Conservation (phyloP, 2,888 invertebrate species). For the Hypena proboscidalis region DNA sequence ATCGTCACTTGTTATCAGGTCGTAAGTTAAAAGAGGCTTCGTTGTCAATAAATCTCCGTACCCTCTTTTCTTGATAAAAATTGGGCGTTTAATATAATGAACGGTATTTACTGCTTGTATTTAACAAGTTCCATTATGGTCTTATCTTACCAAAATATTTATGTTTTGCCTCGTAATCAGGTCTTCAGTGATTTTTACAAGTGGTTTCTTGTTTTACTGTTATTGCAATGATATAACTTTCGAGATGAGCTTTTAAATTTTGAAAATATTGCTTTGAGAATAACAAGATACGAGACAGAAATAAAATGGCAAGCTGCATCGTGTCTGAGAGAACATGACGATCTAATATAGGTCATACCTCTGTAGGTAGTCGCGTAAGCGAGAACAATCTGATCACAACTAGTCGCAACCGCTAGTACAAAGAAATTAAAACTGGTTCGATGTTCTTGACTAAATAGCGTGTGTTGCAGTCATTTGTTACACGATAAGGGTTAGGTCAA, state of each 20-base stretch:
- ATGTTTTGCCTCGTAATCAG: not conserved
- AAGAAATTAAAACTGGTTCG: slow-evolving; percentile 33
- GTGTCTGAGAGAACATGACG: slow-evolving; percentile 30
- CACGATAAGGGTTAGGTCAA: slow-evolving; percentile 30
- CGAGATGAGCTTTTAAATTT: not conserved
- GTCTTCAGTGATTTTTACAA: not conserved
- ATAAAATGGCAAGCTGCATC: slow-evolving; percentile 35
- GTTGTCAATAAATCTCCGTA: slow-evolving; percentile 25
- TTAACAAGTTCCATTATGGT: not conserved
- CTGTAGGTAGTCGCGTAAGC: slow-evolving; percentile 22
- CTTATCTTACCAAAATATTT: not conserved
- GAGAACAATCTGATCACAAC: slow-evolving; percentile 32
- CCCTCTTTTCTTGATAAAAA: slow-evolving; percentile 20
- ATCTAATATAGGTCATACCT: slow-evolving; percentile 36
- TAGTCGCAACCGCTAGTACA: slow-evolving; percentile 23
- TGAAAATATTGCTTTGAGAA: slow-evolving; percentile 5
- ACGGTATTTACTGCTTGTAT: no score
- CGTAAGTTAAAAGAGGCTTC: slow-evolving; percentile 32
- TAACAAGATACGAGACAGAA: slow-evolving; percentile 25
- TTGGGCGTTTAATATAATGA: no score
- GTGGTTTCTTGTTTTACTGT: not conserved
- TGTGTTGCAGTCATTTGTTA: slow-evolving; percentile 18
- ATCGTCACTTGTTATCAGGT: slow-evolving; percentile 23
- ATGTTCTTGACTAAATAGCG: slow-evolving; percentile 28
- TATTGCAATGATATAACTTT: no score